Evolutionary conservation across 64 coral and sea anemone species (phyloP), one percentile per base, ranked within the genome.

Genomic region (Stylophora pistillata): DNA sequence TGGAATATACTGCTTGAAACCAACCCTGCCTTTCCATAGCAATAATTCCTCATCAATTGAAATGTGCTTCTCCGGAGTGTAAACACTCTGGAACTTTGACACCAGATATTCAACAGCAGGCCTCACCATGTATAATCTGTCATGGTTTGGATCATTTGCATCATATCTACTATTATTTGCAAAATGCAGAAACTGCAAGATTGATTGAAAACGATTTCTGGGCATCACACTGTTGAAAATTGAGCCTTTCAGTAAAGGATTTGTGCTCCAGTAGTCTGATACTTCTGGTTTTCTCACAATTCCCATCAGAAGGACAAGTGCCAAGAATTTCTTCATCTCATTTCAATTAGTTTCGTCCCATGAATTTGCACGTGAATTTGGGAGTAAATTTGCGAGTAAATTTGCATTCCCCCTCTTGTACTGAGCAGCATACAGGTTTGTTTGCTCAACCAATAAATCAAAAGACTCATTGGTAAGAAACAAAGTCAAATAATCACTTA

Each of bases 271-370:
- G 26, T 90, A 90, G 12, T 82, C n/a, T 26, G 55, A 71, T 0
- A 79, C 18, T 30, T 78, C 75, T 27, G 88, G 88, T 55, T 81
- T 89, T 53, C 30, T 58, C 1, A 79, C 88, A 81, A 80, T 89
- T 31, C 76, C 76, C 78, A 90, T 90, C 7, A 90, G 55, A 53
- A 90, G 78, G 25, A 53, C 15, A 71, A 89, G 61, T 29, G 88
- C 88, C 33, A 89, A 13, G 21, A 89, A 89, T 71, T 89, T 65
- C 68, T 89, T 89, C 88, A 89, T 89, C 27, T 89, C 88, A 78
- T 65, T 30, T 71, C 76, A 41, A 13, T 14, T 89, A 28, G 88
- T 89, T 30, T 89, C 88, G 17, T 23, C 29, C 88, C 88, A 90
- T 17, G 13, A 9, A 57, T 54, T 90, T 54, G 88, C 88, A 29